Conservation (phyloP, 1,140 invertebrate species). For the Hetaerina americana region DNA sequence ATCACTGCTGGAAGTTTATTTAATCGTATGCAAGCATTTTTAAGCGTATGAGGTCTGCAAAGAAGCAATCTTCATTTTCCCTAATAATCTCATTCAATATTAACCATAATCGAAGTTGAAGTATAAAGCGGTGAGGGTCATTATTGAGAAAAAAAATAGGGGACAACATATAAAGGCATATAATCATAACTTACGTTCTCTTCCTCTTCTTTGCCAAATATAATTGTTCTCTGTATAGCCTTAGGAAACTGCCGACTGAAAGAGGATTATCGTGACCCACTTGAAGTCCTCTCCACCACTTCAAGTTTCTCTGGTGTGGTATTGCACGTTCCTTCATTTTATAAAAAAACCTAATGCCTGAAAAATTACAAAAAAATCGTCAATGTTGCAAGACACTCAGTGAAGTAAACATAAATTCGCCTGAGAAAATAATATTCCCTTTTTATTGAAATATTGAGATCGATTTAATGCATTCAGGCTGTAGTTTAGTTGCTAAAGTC, state of each 20-base stretch:
- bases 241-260: slow-evolving; percentile 46
- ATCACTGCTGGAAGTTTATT: too few relatives aligned
- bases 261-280: slow-evolving; percentile 30
- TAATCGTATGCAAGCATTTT: too few relatives aligned
- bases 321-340: slow-evolving; percentile 36
- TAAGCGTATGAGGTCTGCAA: too few relatives aligned
- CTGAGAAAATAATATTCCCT: too few relatives aligned
- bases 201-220: slow-evolving; percentile 39
- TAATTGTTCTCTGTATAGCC: slow-evolving; percentile 49
- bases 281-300: slow-evolving; percentile 39
- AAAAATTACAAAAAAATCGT: too few relatives aligned
- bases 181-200: slow-evolving; percentile 30
- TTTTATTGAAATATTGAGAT: slow-evolving; percentile 24
- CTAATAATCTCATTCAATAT: background rate
- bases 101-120: background rate
- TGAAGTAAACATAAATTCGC: too few relatives aligned
- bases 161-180: background rate
- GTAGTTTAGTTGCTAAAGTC: background rate
- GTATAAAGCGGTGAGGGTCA: background rate
- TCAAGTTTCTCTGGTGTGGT: slow-evolving; percentile 42
- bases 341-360: slow-evolving; percentile 19
- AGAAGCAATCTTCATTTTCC: too few relatives aligned
- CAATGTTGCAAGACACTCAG: too few relatives aligned
- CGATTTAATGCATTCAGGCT: background rate
- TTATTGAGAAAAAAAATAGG: background rate